These are phyloP conservation scores for Danio choprae DNA, from an alignment of 2,797 vertebrate genomes.

Conservation along the genomic window DNA sequence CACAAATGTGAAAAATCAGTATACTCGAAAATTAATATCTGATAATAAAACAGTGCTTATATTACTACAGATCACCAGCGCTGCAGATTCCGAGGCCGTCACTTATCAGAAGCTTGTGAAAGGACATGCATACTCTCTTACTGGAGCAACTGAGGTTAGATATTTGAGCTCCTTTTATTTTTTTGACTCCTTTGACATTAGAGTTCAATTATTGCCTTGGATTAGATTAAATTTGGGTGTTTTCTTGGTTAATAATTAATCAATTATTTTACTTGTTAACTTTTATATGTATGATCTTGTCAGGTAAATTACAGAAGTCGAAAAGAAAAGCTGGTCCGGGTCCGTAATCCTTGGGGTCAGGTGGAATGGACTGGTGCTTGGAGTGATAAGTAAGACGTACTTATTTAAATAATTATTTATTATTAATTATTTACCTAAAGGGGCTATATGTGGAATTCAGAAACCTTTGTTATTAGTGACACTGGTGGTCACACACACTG, in stretches of 20 bases:
- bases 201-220: background rate
- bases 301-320: conserved; percentile 77
- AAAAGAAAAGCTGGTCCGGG: conserved; percentile 78
- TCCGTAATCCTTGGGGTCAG: conserved; percentile 85
- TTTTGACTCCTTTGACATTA: background rate
- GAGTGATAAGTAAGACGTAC: conserved; percentile 77
- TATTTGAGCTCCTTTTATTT: background rate
- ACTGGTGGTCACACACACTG: too few species aligned
- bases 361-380: conserved; percentile 86
- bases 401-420: background rate
- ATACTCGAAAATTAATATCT: too few species aligned
- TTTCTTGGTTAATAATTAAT: background rate
- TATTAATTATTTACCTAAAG: background rate
- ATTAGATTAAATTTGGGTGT: background rate
- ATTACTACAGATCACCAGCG: conserved; percentile 71
- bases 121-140: conserved; percentile 83
- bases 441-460: background rate
- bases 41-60: background rate
- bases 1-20: conserved; percentile 12
- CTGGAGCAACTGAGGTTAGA: conserved; percentile 74
- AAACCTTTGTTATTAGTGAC: background rate
- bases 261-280: background rate
- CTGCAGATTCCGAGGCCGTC: conserved; percentile 73
- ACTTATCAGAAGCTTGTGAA: conserved; percentile 80
- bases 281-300: background rate